phyloP scores from a whole-genome alignment of 2,797 vertebrate genomes.

The Tolypeutes matacus region DNA sequence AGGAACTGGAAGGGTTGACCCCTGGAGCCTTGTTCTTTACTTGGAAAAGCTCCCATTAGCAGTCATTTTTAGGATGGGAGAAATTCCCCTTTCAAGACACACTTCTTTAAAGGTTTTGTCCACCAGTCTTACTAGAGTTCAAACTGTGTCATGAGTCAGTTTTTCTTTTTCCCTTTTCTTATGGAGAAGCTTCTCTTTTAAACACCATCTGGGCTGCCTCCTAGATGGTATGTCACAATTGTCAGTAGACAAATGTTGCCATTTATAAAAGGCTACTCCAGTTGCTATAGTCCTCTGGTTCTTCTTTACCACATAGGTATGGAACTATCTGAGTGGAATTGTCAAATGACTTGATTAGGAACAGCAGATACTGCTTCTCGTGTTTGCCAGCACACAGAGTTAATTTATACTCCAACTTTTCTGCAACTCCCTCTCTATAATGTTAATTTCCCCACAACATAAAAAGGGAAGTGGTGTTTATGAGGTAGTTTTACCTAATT shows the following conservation, averaged over 20 bases:
- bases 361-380: background rate
- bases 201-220: background rate
- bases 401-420: background rate
- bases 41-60: background rate
- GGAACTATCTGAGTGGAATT: background rate
- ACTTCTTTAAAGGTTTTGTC: background rate
- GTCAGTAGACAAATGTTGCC: background rate
- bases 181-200: conserved; percentile 51
- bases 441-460: background rate
- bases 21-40: background rate
- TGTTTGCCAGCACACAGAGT: background rate
- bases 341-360: background rate
- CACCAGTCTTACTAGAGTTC: conserved; percentile 10
- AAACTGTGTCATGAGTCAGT: conserved; percentile 25
- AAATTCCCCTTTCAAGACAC: background rate
- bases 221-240: background rate
- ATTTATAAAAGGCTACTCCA: background rate
- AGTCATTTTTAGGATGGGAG: background rate
- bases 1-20: background rate
- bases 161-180: background rate
- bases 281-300: background rate
- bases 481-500: background rate
- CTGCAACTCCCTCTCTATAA: background rate
- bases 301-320: background rate
- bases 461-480: conserved; percentile 19